Evolutionary conservation across 2,797 vertebrate species (phyloP), one percentile per base, ranked within the genome.

Genomic region (Falco cherrug): DNA sequence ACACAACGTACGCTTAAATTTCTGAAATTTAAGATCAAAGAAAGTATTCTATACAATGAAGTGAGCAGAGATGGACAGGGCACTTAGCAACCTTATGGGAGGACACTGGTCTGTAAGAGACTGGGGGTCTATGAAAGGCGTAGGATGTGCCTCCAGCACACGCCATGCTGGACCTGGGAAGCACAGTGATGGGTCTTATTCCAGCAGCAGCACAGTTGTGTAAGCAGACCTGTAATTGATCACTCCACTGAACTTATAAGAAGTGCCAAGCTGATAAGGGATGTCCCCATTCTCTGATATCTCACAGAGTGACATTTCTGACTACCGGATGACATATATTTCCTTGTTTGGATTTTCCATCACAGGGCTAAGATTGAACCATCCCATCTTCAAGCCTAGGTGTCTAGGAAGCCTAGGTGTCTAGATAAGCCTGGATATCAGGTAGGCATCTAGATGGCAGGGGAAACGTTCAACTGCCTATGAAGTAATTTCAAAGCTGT

Each of bases 201-300:
- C 13, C 47, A 80, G 60, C 54, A 91, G 50, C 45, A 89, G 39
- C 33, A 53, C 9, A 56, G 17, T 26, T 16, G 9, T 7, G 39
- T 16, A 74, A 80, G 65, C 50, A 86, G 61, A 93, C 6, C 14
- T 60, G 4, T 50, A 57, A 76, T n/a, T 71, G 39, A 45, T 37
- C 57, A 35, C 0, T 0, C 20, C 45, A 45, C 41, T 0, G 1
- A 90, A 78, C 18, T 60, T 31, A 4, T 60, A 50, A 80, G 16
- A 75, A 61, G 18, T 61, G 22, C 14, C 37, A 87, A n/a, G 33
- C 29, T 73, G 50, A 50, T 43, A 69, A 84, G 37, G 20, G 22
- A 57, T 54, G 8, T 81, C 6, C 3, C 9, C 9, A 4, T 28
- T 41, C 53, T 78, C 65, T 76, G 57, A 5, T 53, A 54, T 53